Base-by-base conservation (phyloP, 2,888 invertebrate species). In the Calliopum simillimum region DNA sequence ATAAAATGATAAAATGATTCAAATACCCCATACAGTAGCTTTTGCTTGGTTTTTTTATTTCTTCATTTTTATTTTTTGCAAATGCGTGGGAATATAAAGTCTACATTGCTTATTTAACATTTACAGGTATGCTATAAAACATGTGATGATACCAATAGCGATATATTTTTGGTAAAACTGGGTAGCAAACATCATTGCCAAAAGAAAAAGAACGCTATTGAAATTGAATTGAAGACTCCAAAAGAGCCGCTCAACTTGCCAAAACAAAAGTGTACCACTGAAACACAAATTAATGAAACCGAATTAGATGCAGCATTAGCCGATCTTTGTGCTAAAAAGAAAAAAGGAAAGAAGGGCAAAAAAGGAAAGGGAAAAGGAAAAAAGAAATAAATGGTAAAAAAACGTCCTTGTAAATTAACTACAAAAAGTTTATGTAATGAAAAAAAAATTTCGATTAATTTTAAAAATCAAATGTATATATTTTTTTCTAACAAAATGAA, bases 151-250 rank as follows among this genome's bases (percentile, higher is more conserved):
- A 90, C 91, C 0, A 90, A 92, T 64, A 91, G 91, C 77, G 93
- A 93, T 76, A 89, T 92, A 0, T 93, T 93, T 75, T 87, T 93
- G 4, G 84, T 93, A 59, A 89, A 91, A 78, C 91, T 94, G 69
- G 94, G 93, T 2, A 93, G 93, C 79, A 93, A 93, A 79, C 90
- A 90, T 0, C 91, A 91, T 44, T 91, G 91, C 0, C 89, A 89
- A 55, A 90, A 90, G 71, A 93, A 93, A 85, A 92, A 92, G 79
- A 88, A 88, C 58, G 88, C 89, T 65, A 85, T 91, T 68, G 89
- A 94, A 87, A 88, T 94, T 76, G 93, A 94, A 78, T 83, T 94
- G 79, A 89, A 91, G 65, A 94, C 94, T 0, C 94, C 94, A 0
- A 90, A 91, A 71, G 91, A 90, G 0, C 90, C 90, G 0, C 88